Base-by-base conservation (phyloP, 1,140 invertebrate species). In the Epicauta chinensis region DNA sequence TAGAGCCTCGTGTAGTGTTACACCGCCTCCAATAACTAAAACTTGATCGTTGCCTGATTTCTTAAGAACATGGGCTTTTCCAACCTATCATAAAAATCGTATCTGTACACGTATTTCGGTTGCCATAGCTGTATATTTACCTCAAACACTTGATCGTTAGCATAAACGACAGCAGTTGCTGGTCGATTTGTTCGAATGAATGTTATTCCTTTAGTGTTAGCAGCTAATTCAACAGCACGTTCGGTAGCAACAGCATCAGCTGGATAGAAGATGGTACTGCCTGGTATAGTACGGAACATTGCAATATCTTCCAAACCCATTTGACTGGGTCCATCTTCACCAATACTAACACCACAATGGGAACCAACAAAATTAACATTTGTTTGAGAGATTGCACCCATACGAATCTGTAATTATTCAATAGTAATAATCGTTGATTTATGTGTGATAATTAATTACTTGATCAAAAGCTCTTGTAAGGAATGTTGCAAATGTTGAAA, bases 301-400 rank as follows among this genome's bases (percentile, higher is more conserved):
- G 93, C 91, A 32, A 99, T 73, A 73, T 99, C 97, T 76, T 99
- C 97, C 0, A 99, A 75, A 36, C 91, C 97, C 97, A 99, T 99
- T 76, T 99, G 97, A 41, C 91, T 96, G n/a, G 97, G 96, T 3
- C 97, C 97, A 77, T 98, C 96, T 73, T 97, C 94, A 41, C 93
- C 93, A 67, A 91, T 91, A 60, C 92, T 96, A 16, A 98, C 84
- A 47, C 97, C 97, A 71, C 89, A 93, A 74, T 99, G 97, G 6
- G 96, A 98, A 11, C 86, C 87, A 41, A 82, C 90, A 70, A 97
- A 94, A 71, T 99, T 99, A 1, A 95, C 86, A 72, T 99, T 98
- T 0, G 91, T 91, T 76, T 98, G 93, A 29, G 95, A 98, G 64
- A 99, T 97, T 12, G 97, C 97, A 37, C 91, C 97, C 96, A 99